phyloP scores from a whole-genome alignment of 1,140 invertebrate genomes.

The Drosophila ironensis region DNA sequence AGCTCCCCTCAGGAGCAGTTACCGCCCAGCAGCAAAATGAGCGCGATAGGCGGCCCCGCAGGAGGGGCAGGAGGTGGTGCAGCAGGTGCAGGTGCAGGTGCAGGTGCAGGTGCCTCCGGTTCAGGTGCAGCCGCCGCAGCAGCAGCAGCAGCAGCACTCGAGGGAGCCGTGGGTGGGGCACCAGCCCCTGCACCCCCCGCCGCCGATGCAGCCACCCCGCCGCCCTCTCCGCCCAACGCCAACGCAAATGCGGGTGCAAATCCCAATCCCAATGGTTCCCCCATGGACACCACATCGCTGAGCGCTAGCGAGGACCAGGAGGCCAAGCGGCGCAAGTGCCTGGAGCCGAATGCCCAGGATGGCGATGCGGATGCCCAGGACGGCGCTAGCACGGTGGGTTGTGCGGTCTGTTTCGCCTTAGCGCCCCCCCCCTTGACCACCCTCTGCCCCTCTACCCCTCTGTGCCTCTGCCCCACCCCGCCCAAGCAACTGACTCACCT shows the following conservation, averaged over 20 bases:
- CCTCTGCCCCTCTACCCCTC: background rate
- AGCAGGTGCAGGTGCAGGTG: slow-evolving; percentile 21
- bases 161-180: slow-evolving; percentile 14
- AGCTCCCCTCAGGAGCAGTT: background rate
- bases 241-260: slow-evolving; percentile 1
- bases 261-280: background rate
- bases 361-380: slow-evolving; percentile 52
- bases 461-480: too few species aligned
- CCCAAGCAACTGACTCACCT: too few species aligned
- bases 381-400: slow-evolving; percentile 68
- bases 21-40: too few species aligned
- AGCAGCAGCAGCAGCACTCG: background rate
- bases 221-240: slow-evolving; percentile 2
- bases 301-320: slow-evolving; percentile 55
- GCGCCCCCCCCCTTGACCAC: background rate
- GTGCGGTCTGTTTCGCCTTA: background rate
- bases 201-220: background rate
- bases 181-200: background rate
- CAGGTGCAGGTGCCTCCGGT: background rate
- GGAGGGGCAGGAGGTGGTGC: slow-evolving; percentile 27
- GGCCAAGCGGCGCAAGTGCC: slow-evolving; percentile 62
- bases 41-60: slow-evolving; percentile 45
- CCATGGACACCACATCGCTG: background rate
- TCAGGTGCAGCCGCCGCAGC: slow-evolving; percentile 10
- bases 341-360: slow-evolving; percentile 57